A percentile compares a stretch with the other conserved stretches of the same genome.
Evolutionary conservation across 2,113 vertebrate species (phyloP).

Genomic region (Melospiza georgiana): DNA sequence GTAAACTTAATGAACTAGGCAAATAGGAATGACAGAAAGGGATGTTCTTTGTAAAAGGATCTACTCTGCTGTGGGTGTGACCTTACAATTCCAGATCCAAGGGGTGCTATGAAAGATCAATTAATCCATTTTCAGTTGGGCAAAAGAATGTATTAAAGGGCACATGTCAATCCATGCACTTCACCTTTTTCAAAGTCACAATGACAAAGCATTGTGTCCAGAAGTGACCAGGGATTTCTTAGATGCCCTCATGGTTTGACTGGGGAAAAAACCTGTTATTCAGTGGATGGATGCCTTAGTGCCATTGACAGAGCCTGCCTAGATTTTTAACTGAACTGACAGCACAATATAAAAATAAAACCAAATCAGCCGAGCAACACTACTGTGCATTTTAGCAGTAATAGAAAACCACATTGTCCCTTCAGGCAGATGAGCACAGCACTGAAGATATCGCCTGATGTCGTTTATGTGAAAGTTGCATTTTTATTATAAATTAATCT

Average conservation of each 20-base stretch:
- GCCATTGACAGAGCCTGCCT: background rate
- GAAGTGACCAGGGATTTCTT: background rate
- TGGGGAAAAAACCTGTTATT: background rate
- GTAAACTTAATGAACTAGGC: background rate
- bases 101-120: background rate
- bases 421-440: background rate
- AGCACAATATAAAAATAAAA: slow-evolving; percentile 25
- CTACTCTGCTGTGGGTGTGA: background rate
- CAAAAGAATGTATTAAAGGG: background rate
- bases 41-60: background rate
- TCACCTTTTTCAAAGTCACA: background rate
- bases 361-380: background rate
- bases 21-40: background rate
- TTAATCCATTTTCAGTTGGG: background rate
- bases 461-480: background rate
- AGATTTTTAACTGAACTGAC: background rate
- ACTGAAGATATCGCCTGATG: background rate
- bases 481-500: slow-evolving; percentile 36
- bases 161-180: background rate
- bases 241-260: background rate
- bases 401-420: slow-evolving; percentile 13
- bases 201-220: background rate
- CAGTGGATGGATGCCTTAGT: background rate
- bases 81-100: background rate
- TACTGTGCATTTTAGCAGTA: background rate